Evolutionary conservation across 2,113 vertebrate genomes (phyloP).

Genomic region (Strix aluco): DNA sequence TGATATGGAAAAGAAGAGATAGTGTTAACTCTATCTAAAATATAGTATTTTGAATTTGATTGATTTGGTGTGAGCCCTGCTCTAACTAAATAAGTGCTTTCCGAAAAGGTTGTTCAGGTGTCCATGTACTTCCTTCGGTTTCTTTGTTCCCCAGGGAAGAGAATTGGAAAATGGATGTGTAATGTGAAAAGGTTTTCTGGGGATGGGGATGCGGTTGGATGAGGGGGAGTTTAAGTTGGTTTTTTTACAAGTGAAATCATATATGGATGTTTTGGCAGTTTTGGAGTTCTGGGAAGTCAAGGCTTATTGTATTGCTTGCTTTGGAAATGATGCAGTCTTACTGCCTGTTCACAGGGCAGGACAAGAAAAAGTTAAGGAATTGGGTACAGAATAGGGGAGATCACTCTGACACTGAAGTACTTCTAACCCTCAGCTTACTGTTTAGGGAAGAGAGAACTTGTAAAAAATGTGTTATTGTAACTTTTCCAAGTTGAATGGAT

Average conservation of each 20-base stretch:
- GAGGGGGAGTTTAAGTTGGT: too few relatives aligned
- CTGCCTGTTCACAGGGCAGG: background rate
- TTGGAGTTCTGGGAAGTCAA: background rate
- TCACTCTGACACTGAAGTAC: background rate
- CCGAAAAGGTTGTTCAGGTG: background rate
- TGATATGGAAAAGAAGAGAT: background rate
- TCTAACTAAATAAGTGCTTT: background rate
- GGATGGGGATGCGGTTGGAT: too few relatives aligned
- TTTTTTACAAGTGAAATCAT: background rate
- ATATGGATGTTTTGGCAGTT: background rate
- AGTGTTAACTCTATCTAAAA: background rate
- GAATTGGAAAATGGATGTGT: background rate
- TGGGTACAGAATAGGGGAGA: background rate
- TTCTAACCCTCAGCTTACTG: background rate
- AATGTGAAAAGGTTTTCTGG: background rate
- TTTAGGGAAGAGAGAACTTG: background rate
- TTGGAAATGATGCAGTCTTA: background rate
- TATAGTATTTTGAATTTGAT: background rate
- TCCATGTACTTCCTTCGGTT: background rate
- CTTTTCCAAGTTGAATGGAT: background rate
- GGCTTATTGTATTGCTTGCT: background rate
- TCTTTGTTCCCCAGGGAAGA: background rate
- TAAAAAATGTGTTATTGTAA: background rate
- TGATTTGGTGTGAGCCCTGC: background rate
- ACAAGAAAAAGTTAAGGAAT: background rate